Percentiles rank a stretch among this genome's conserved stretches.
Conservation (phyloP, 2,113 vertebrate genomes). For the Henicopernis longicauda region DNA sequence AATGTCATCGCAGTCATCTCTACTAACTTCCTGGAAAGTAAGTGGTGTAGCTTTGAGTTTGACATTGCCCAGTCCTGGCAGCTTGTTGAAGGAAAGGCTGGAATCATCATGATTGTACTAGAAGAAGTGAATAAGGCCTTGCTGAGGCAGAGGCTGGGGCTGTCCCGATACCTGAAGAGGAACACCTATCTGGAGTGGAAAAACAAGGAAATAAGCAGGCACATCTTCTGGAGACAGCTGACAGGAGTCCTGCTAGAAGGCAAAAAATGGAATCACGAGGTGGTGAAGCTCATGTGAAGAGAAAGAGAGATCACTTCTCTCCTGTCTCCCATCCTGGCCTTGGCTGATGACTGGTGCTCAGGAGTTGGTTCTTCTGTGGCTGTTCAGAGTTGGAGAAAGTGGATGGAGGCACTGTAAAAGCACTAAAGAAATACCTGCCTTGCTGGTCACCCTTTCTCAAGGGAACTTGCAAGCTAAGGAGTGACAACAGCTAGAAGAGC, state of each 20-base stretch:
- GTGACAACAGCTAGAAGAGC: not conserved
- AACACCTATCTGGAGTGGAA: constrained; percentile 80
- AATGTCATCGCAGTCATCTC: constrained; percentile 77
- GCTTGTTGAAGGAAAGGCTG: constrained; percentile 66
- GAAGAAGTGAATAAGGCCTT: constrained; percentile 66
- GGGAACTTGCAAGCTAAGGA: not conserved
- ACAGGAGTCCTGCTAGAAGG: constrained; percentile 65
- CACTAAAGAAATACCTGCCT: not conserved
- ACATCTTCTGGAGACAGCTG: constrained; percentile 74
- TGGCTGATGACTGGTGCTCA: not conserved
- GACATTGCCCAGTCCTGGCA: constrained; percentile 81
- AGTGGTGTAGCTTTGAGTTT: constrained; percentile 79
- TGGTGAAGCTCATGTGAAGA: not conserved
- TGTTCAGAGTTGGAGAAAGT: not conserved
- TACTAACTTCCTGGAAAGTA: constrained; percentile 72
- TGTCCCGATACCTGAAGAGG: constrained; percentile 72
- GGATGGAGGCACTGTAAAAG: not conserved
- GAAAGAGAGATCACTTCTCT: not conserved
- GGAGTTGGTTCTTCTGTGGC: not conserved
- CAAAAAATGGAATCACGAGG: not conserved
- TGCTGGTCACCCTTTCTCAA: not conserved
- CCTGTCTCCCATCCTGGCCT: not conserved
- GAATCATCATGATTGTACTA: constrained; percentile 73
- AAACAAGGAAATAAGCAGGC: constrained; percentile 53
- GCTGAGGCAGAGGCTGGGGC: constrained; percentile 64